Evolutionary conservation across 2,797 vertebrate genomes (phyloP), one percentile per base, ranked within the genome.

Genomic region (Gobionotothen gibberifrons): DNA sequence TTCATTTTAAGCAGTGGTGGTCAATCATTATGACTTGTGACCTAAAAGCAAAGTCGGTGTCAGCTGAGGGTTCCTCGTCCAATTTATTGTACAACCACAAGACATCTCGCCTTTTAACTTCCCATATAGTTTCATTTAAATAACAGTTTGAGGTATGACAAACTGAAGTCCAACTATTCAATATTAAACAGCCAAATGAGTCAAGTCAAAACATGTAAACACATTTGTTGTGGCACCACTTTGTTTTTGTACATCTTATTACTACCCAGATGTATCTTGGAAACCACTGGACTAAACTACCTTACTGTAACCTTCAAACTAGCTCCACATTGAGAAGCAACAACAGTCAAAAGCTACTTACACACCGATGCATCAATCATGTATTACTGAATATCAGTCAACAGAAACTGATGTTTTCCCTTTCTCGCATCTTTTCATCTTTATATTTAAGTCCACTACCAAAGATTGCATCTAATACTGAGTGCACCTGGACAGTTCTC

Each of bases 401-500:
- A 29, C 19, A 22, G 21, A 53, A 65, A 64, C 9, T 19, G 11
- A 19, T 49, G 46, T 48, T 36, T 46, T 46, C 44, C 26, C 32
- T 36, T 36, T 36, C 42, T 21, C 19, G 4, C 9, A 52, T 53
- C 21, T 21, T 46, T 46, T 43, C 48, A 3, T 55, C 47, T 21
- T 32, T 29, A 43, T n/a, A 46, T 53, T 9, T 9, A 63, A 22
- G 10, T 60, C 42, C 32, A 48, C n/a, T 10, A 47, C 11, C 32
- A 6, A 3, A 44, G 17, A 51, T 48, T 19, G 40, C 15, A 61
- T 44, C 49, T 3, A 21, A 61, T 42, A 59, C 8, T 9, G 42
- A 69, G 12, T 16, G 9, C 57, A 83, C 57, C 76, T 76, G 52
- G 64, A 63, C 65, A 69, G 59, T 71, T 57, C 60, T 72, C 46